Evolutionary conservation across 2,113 vertebrate species (phyloP).

Genomic region (Thymallus thymallus): DNA sequence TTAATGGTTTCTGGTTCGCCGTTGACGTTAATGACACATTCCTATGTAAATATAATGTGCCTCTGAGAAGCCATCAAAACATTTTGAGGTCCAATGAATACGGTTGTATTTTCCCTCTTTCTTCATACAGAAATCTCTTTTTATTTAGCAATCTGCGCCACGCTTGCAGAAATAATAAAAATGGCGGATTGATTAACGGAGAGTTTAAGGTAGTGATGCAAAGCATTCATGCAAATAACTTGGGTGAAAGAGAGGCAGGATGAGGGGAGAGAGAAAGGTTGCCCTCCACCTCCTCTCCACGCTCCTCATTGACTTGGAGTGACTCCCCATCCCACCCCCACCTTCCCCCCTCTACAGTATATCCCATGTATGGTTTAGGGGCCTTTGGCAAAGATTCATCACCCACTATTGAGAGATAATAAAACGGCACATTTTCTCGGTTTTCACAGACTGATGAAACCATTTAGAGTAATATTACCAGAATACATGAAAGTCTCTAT

Average conservation of each 20-base stretch:
- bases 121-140: constrained; percentile 88
- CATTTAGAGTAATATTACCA: constrained; percentile 72
- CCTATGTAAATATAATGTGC: constrained; percentile 91
- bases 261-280: constrained; percentile 44
- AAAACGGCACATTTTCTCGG: constrained; percentile 71
- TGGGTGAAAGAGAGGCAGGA: constrained; percentile 45
- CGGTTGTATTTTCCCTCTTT: constrained; percentile 73
- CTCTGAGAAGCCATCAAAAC: constrained; percentile 89
- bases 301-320: constrained; percentile 18
- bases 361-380: constrained; percentile 63
- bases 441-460: constrained; percentile 74
- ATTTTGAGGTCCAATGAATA: constrained; percentile 97
- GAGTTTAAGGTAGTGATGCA: constrained; percentile 81
- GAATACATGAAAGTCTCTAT: constrained; percentile 71
- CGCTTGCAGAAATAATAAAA: constrained; percentile 78
- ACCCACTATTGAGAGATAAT: constrained; percentile 72
- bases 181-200: constrained; percentile 78
- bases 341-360: constrained; percentile 36
- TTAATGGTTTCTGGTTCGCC: constrained; percentile 96
- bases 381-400: constrained; percentile 74
- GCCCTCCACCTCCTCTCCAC: background rate
- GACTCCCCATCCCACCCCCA: background rate
- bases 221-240: constrained; percentile 74
- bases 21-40: constrained; percentile 96
- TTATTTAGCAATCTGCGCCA: constrained; percentile 83